These are phyloP conservation scores for Oryzias sinensis DNA, from an alignment of 2,797 vertebrate species.

Conservation along the genomic window DNA sequence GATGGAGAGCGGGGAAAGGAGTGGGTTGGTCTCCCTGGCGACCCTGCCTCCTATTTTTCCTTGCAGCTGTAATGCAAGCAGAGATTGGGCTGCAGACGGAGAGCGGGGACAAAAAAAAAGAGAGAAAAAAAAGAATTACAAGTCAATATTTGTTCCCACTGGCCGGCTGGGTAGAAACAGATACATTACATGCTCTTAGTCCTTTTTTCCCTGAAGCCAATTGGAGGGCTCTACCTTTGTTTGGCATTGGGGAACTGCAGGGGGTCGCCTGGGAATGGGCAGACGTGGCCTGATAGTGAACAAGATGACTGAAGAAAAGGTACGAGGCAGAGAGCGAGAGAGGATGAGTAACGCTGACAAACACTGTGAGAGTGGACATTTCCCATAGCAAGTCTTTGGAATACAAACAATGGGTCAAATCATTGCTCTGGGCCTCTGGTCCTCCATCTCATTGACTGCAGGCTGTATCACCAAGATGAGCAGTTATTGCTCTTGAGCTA, in stretches of 20 bases:
- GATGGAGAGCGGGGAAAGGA: slow-evolving; percentile 13
- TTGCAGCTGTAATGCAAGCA: slow-evolving; percentile 73
- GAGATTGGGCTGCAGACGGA: slow-evolving; percentile 54
- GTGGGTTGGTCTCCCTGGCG: slow-evolving; percentile 70
- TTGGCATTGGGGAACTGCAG: slow-evolving; percentile 60
- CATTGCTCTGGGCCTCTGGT: slow-evolving; percentile 31
- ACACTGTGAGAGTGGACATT: slow-evolving; percentile 67
- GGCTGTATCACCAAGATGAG: slow-evolving; percentile 47
- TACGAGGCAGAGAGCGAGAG: slow-evolving; percentile 36
- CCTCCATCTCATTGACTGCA: slow-evolving; percentile 51
- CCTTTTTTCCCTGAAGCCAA: slow-evolving; percentile 62
- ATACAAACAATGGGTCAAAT: slow-evolving; percentile 62
- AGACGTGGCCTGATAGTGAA: slow-evolving; percentile 44
- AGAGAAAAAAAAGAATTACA: slow-evolving; percentile 66
- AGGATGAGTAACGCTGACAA: slow-evolving; percentile 60
- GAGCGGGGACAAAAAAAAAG: slow-evolving; percentile 14
- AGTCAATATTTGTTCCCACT: slow-evolving; percentile 84
- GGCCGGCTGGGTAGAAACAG: slow-evolving; percentile 73
- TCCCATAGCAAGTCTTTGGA: slow-evolving; percentile 65
- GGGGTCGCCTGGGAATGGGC: slow-evolving; percentile 63
- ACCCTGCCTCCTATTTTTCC: slow-evolving; percentile 69
- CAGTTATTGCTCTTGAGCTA: slow-evolving; percentile 44
- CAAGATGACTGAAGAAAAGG: slow-evolving; percentile 39
- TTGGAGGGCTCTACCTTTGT: slow-evolving; percentile 74
- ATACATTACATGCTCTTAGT: slow-evolving; percentile 77